Evolutionary conservation across 2,888 invertebrate species (phyloP).

Genomic region (Lasius platythorax): DNA sequence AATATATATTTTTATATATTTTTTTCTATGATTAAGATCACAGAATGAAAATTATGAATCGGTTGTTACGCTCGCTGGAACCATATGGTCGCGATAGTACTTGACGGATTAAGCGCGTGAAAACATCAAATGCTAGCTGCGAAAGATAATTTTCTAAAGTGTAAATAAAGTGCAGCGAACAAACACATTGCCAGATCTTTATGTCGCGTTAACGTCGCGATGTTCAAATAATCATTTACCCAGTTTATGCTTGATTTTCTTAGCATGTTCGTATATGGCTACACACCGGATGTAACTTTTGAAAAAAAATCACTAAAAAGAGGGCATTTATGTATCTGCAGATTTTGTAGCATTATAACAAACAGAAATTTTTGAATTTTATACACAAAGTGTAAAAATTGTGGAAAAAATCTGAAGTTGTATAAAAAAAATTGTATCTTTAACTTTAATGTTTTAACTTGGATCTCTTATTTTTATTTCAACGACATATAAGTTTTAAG

Average conservation of each 20-base stretch:
- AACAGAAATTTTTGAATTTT: background rate
- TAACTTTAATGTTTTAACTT: background rate
- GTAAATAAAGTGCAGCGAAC: background rate
- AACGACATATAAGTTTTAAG: background rate
- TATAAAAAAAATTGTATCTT: background rate
- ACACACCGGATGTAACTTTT: background rate
- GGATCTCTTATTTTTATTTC: background rate
- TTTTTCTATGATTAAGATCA: background rate
- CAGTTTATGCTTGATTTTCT: background rate
- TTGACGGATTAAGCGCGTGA: background rate
- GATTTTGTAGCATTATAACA: too few species aligned
- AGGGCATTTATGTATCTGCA: background rate
- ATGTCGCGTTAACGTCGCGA: background rate
- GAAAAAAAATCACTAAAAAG: background rate
- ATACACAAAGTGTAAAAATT: background rate
- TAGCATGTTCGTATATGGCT: background rate
- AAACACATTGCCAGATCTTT: background rate
- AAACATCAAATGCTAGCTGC: background rate
- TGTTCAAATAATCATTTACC: background rate
- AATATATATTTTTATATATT: background rate
- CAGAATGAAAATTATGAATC: background rate
- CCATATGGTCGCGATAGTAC: background rate
- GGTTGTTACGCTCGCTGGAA: background rate
- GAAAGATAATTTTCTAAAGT: background rate
- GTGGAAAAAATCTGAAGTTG: background rate